Evolutionary conservation across 2,797 vertebrate species (phyloP).

Genomic region (Coccyzus lansbergi): DNA sequence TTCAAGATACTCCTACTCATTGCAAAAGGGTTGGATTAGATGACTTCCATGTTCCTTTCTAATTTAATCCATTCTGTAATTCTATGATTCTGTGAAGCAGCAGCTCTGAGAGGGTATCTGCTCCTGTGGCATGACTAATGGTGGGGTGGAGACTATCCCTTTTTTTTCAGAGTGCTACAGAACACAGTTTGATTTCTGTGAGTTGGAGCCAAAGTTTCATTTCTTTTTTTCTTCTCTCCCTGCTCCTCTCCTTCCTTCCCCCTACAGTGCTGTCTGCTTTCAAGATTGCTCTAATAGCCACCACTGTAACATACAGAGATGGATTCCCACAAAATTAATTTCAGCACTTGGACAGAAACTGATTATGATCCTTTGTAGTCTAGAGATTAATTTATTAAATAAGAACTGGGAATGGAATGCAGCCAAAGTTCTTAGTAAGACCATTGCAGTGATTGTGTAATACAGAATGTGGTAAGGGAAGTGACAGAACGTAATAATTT

Average conservation of each 20-base stretch:
- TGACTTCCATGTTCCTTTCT: no score
- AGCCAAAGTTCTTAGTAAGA: neutral
- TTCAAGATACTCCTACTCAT: no score
- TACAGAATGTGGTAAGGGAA: neutral
- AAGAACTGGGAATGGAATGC: neutral
- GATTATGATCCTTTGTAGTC: conserved; percentile 46
- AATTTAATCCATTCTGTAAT: no score
- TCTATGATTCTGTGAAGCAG: neutral
- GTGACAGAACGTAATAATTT: neutral
- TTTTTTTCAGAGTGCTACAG: neutral
- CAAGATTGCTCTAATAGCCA: conserved; percentile 45
- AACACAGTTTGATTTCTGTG: conserved; percentile 51
- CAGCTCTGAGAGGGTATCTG: neutral
- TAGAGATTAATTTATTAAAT: conserved; percentile 43
- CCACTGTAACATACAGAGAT: conserved; percentile 15
- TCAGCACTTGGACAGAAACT: conserved; percentile 46
- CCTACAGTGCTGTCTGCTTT: conserved; percentile 40
- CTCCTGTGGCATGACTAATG: conserved; percentile 21
- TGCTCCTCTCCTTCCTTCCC: neutral
- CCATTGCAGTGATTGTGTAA: neutral
- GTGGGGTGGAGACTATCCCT: neutral
- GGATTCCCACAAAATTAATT: conserved; percentile 50
- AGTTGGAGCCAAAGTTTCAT: conserved; percentile 15
- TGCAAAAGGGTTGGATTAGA: no score
- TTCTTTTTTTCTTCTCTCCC: neutral